Evolutionary conservation across 2,113 vertebrate species (phyloP), one percentile per base, ranked within the genome.

Genomic region (Columba janthina): DNA sequence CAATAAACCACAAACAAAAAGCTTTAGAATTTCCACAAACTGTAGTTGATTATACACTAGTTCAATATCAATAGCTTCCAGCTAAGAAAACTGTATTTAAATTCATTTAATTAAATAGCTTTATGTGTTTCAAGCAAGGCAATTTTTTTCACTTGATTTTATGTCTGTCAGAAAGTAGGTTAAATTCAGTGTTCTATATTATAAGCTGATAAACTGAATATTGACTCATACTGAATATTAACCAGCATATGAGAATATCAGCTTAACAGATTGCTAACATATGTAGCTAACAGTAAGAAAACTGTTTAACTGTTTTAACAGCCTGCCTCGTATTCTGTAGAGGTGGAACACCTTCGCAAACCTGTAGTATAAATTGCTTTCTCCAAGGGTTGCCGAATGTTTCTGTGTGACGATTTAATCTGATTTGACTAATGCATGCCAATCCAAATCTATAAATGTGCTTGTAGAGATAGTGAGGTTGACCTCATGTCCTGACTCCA

Each of bases 401-500:
- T 85, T 94, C n/a, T 76, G 1, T 50, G 13, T 62, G 58, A 21
- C 31, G 46, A 46, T 83, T 92, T 82, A 71, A 34, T 88, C 80
- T 93, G 18, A 69, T 79, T 92, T 92, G 50, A 89, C 71, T 92
- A 90, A 61, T 62, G 18, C 15, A 76, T 77, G 29, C 65, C 17
- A 15, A 56, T 75, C 15, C 15, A 51, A 88, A 91, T 89, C 70
- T 89, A 18, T 58, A 90, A 84, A 78, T 1, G 2, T 74, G 34
- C 64, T 79, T 82, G 61, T 38, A 64, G 73, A 71, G 44, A 75
- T 89, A 87, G 38, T 26, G 44, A 78, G 17, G 34, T 26, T 69
- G 65, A 78, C 57, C 29, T 71, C 15, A 19, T 70, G 85, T 91
- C 38, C 20, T 51, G 20, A 74, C 42, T 89, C 28, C 22, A 93